phyloP scores from a whole-genome alignment of 1,140 invertebrate genomes.

The Drosophila saltans region DNA sequence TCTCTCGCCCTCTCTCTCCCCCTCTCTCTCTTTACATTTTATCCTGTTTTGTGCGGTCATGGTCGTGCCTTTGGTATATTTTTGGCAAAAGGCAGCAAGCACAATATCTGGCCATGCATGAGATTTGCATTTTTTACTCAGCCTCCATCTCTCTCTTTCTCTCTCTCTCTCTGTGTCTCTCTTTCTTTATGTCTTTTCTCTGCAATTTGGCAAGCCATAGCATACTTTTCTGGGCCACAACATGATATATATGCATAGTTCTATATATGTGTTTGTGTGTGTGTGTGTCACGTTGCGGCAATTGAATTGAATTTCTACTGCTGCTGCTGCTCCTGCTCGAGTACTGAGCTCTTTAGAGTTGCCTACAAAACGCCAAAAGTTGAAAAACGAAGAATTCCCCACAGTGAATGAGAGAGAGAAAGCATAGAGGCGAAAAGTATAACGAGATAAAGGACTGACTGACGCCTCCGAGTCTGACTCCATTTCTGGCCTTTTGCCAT shows the following conservation, averaged over 20 bases:
- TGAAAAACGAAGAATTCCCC: slow-evolving; percentile 43
- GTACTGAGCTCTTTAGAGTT: slow-evolving; percentile 49
- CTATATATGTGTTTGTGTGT: neutral
- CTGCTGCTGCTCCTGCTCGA: slow-evolving; percentile 49
- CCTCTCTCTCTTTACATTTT: neutral
- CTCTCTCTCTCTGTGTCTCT: neutral
- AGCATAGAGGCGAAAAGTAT: slow-evolving; percentile 4
- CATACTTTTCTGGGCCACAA: slow-evolving; percentile 76
- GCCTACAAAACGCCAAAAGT: slow-evolving; percentile 37
- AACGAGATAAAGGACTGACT: slow-evolving; percentile 32
- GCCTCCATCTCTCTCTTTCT: neutral
- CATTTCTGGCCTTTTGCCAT: slow-evolving; percentile 52
- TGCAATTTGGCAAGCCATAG: slow-evolving; percentile 69
- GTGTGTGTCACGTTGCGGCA: slow-evolving; percentile 58
- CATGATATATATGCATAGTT: slow-evolving; percentile 51
- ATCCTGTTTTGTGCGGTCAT: slow-evolving; percentile 59
- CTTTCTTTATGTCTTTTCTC: neutral
- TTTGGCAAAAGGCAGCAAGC: slow-evolving; percentile 57
- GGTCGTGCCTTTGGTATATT: slow-evolving; percentile 63
- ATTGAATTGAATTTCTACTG: slow-evolving; percentile 76
- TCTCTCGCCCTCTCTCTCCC: neutral
- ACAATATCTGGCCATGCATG: slow-evolving; percentile 68
- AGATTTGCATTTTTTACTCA: slow-evolving; percentile 76
- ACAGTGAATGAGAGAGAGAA: too few species aligned
- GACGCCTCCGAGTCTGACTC: slow-evolving; percentile 47